Conservation (phyloP, 2,113 vertebrate genomes). For the Oxyruncus cristatus region DNA sequence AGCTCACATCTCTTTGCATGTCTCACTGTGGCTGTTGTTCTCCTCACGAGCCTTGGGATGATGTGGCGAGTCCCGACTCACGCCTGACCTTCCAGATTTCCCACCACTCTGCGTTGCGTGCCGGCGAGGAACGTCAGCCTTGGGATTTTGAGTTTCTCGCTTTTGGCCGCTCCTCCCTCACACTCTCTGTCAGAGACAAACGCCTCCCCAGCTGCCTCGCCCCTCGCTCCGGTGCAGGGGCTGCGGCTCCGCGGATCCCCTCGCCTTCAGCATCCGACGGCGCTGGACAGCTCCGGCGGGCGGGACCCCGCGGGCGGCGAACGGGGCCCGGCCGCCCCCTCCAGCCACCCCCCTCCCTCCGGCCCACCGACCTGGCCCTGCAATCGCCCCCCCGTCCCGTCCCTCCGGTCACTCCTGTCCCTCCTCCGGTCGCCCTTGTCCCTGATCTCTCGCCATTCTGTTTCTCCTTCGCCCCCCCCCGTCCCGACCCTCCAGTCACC, state of each 20-base stretch:
- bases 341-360: background rate
- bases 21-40: background rate
- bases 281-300: constrained; percentile 51
- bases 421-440: background rate
- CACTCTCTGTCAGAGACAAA: accelerated
- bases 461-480: background rate
- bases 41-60: background rate
- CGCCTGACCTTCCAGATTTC: background rate
- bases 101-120: accelerated
- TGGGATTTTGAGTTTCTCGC: background rate
- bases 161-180: background rate
- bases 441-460: background rate
- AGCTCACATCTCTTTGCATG: accelerated
- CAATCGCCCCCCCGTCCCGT: background rate
- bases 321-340: too few species aligned
- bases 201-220: background rate
- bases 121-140: background rate
- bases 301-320: background rate
- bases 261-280: constrained; percentile 17
- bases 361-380: background rate
- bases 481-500: too few species aligned
- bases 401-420: too few species aligned
- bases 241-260: background rate
- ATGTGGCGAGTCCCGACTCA: background rate
- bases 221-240: background rate